These are phyloP conservation scores for Lasioglossum leucozonium DNA, from an alignment of 2,888 invertebrate species.

Conservation along the genomic window DNA sequence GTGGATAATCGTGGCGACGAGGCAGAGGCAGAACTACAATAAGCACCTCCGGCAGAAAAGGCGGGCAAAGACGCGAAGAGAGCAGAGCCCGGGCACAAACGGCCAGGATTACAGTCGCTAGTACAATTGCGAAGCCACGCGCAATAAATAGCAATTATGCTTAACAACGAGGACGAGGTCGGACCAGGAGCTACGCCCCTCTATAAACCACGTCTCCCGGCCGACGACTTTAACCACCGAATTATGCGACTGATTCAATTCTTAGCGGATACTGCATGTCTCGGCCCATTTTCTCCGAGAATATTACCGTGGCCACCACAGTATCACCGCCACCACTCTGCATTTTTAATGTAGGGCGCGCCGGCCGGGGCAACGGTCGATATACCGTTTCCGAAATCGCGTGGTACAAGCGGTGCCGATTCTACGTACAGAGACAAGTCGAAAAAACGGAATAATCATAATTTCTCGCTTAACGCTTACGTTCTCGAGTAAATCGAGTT, in stretches of 20 bases:
- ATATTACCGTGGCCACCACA: not conserved
- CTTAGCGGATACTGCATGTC: constrained; percentile 4
- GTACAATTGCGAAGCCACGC: constrained; percentile 56
- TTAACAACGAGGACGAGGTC: constrained; percentile 60
- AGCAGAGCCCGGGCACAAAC: constrained; percentile 58
- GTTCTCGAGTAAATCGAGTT: too few relatives aligned
- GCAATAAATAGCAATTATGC: constrained; percentile 78
- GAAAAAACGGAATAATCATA: too few relatives aligned
- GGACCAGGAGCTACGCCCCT: constrained; percentile 13
- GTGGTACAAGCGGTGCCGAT: not conserved
- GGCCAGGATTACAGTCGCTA: constrained; percentile 52
- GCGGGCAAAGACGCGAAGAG: constrained; percentile 50
- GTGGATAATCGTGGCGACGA: constrained; percentile 22
- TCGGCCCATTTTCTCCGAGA: not conserved
- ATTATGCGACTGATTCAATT: constrained; percentile 57
- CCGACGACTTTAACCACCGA: constrained; percentile 50
- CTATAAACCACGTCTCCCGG: constrained; percentile 46
- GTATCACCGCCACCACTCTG: not conserved
- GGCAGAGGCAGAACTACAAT: constrained; percentile 28
- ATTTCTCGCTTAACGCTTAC: too few relatives aligned
- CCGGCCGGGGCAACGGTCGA: not conserved
- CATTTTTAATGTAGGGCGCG: not conserved
- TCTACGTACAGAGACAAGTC: too few relatives aligned
- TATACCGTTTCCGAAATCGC: not conserved
- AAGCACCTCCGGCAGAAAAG: constrained; percentile 43